phyloP scores from a whole-genome alignment of 1,140 invertebrate species.

The Colletes gigas region DNA sequence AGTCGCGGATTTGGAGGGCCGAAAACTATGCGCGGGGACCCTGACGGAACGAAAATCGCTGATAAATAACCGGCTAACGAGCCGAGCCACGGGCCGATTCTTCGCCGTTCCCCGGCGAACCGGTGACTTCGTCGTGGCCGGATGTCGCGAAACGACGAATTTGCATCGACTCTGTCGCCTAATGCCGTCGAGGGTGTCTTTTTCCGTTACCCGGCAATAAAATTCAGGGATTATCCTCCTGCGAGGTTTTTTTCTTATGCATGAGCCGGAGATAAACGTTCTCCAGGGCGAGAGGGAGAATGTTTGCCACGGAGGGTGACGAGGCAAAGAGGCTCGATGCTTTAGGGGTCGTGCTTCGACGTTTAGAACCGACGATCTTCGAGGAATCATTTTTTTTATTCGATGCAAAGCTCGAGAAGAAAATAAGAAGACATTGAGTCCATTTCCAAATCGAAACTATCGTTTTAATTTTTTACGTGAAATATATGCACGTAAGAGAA shows the following conservation, averaged over 20 bases:
- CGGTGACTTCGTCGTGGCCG: constrained; percentile 20
- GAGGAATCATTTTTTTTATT: neutral
- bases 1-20: constrained; percentile 60
- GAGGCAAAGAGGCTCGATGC: neutral
- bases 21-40: constrained; percentile 52
- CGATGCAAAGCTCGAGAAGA: too few relatives aligned
- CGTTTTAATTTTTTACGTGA: too few relatives aligned
- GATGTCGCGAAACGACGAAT: constrained; percentile 32
- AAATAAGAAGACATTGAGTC: too few relatives aligned
- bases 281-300: constrained; percentile 11
- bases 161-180: constrained; percentile 49
- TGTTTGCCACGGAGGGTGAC: neutral
- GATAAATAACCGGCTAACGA: constrained; percentile 77
- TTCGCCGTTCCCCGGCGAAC: constrained; percentile 29
- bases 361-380: constrained; percentile 16
- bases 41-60: constrained; percentile 62
- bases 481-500: too few relatives aligned
- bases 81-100: constrained; percentile 68
- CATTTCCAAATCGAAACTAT: too few relatives aligned
- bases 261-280: constrained; percentile 29
- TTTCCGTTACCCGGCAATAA: neutral
- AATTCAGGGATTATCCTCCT: constrained; percentile 14
- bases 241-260: constrained; percentile 27
- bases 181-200: neutral
- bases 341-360: constrained; percentile 2